These are phyloP conservation scores for Elegia similella DNA, from an alignment of 2,888 invertebrate species.

Conservation along the genomic window DNA sequence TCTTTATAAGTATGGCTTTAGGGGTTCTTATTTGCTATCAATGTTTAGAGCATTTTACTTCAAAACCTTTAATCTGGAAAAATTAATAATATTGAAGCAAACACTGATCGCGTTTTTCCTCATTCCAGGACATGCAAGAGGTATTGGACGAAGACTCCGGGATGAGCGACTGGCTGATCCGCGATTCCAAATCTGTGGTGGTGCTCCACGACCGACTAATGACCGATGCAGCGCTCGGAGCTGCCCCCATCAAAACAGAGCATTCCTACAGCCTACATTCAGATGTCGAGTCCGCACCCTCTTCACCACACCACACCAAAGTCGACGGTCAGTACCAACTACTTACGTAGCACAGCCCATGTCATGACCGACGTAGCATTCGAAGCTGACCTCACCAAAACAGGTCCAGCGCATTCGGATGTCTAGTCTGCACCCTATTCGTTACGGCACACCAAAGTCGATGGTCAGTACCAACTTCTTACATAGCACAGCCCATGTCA, in stretches of 20 bases:
- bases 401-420: slow-evolving; percentile 85
- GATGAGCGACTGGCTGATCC: slow-evolving; percentile 86
- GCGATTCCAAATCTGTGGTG: slow-evolving; percentile 85
- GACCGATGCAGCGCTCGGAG: slow-evolving; percentile 92
- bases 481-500: slow-evolving; percentile 59
- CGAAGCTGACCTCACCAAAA: slow-evolving; percentile 91
- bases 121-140: slow-evolving; percentile 84
- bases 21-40: too few species aligned
- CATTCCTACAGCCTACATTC: slow-evolving; percentile 94
- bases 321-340: slow-evolving; percentile 82
- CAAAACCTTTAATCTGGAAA: too few species aligned
- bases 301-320: slow-evolving; percentile 87
- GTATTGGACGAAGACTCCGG: slow-evolving; percentile 85
- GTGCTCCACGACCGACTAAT: slow-evolving; percentile 94
- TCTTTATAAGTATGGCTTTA: too few species aligned
- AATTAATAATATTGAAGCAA: not conserved
- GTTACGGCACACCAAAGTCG: slow-evolving; percentile 87
- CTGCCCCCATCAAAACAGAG: slow-evolving; percentile 92
- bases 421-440: slow-evolving; percentile 48
- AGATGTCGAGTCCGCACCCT: slow-evolving; percentile 86
- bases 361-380: slow-evolving; percentile 94
- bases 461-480: slow-evolving; percentile 70
- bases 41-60: too few species aligned
- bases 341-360: too few species aligned
- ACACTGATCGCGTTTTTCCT: slow-evolving; percentile 24